A percentile compares a stretch with the other conserved stretches of the same genome.
Conservation (phyloP, 2,113 vertebrate genomes). For the Arothron firmamentum region DNA sequence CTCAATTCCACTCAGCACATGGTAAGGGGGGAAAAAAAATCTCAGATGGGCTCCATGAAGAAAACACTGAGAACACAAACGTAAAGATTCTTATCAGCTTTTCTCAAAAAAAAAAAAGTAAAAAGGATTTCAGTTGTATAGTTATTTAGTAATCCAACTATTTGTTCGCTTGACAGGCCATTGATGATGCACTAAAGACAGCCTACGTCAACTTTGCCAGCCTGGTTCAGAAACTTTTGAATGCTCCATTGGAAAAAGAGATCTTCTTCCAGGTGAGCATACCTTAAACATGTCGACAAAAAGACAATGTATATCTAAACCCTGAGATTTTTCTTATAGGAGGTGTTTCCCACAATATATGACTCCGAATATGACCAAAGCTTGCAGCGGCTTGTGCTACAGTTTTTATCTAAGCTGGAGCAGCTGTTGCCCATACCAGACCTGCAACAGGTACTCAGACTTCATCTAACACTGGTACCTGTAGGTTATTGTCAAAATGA, state of each 20-base stretch:
- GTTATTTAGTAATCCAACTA: not conserved
- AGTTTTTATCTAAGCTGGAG: slow-evolving; percentile 75
- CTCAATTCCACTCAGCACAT: slow-evolving; percentile 39
- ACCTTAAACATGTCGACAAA: not conserved
- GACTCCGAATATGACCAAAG: slow-evolving; percentile 66
- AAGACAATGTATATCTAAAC: not conserved
- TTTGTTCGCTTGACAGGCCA: slow-evolving; percentile 24
- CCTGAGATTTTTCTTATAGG: slow-evolving; percentile 47
- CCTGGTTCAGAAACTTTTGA: slow-evolving; percentile 55
- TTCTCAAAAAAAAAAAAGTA: not conserved
- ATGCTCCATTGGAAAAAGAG: slow-evolving; percentile 56
- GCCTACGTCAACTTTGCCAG: slow-evolving; percentile 55
- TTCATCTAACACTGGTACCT: not conserved
- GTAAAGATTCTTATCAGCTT: not conserved
- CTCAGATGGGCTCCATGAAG: not conserved
- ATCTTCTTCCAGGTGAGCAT: slow-evolving; percentile 54
- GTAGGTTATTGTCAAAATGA: not conserved
- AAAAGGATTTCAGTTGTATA: not conserved
- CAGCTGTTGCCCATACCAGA: slow-evolving; percentile 61
- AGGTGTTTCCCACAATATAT: slow-evolving; percentile 70
- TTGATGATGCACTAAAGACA: slow-evolving; percentile 35
- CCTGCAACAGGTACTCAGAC: slow-evolving; percentile 54
- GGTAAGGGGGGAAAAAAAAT: slow-evolving; percentile 28
- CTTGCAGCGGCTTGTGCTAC: slow-evolving; percentile 65
- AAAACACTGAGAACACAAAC: not conserved